Percentiles rank a stretch among this genome's conserved stretches.
Evolutionary conservation across 2,888 invertebrate species (phyloP).

Genomic region (Sepioteuthis lessoniana): DNA sequence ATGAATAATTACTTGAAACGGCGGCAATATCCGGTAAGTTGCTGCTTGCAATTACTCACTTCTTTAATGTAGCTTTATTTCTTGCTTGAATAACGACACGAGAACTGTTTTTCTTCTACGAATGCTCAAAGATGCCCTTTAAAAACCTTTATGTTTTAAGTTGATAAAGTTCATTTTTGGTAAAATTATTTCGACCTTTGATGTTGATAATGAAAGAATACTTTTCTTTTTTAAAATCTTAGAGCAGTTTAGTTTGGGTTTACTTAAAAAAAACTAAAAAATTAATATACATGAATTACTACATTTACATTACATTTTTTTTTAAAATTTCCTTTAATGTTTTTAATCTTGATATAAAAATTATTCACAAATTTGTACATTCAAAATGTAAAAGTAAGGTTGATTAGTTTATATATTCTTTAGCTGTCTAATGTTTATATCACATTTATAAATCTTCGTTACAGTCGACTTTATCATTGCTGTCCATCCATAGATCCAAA

Average conservation of each 20-base stretch:
- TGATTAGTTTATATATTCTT: background rate
- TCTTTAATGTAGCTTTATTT: background rate
- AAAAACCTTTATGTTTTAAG: background rate
- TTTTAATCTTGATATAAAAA: background rate
- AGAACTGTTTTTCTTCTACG: background rate
- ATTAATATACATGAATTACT: background rate
- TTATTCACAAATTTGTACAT: background rate
- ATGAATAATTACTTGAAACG: slow-evolving; percentile 67
- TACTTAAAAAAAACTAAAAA: background rate
- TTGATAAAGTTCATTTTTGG: background rate
- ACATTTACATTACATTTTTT: background rate
- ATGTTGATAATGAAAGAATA: background rate
- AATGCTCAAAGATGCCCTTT: background rate
- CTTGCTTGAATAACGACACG: background rate
- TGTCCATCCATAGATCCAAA: background rate
- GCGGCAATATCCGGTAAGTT: slow-evolving; percentile 65
- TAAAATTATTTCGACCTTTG: background rate
- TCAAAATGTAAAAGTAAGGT: background rate
- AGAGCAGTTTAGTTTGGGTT: background rate
- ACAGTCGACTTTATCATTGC: background rate
- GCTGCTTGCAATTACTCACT: background rate
- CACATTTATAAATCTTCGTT: background rate
- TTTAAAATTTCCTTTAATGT: no score
- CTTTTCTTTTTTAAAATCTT: background rate
- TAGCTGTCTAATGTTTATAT: background rate